Percentiles rank a stretch among this genome's conserved stretches.
These are phyloP conservation scores for Lepidonotus clava DNA, from an alignment of 2,888 invertebrate genomes.

Conservation along the genomic window DNA sequence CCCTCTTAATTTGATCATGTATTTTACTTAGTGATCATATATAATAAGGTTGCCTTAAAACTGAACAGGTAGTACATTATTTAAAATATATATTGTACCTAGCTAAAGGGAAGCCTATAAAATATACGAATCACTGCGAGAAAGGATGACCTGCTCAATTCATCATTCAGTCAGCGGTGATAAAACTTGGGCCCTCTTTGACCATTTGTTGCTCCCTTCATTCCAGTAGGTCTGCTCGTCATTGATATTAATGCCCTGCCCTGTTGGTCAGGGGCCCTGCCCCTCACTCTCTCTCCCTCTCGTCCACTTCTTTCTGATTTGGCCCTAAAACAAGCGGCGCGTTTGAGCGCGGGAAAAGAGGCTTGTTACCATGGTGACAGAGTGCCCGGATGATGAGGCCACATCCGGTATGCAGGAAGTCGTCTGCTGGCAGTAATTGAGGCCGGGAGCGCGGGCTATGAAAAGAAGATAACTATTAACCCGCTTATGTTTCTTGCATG, in stretches of 20 bases:
- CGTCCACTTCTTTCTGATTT: not conserved
- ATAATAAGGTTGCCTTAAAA: too few relatives aligned
- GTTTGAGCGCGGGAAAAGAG: not conserved
- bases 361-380: slow-evolving; percentile 43
- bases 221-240: too few relatives aligned
- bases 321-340: not conserved
- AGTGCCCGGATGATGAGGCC: slow-evolving; percentile 38
- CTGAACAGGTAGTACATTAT: too few relatives aligned
- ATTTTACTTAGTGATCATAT: too few relatives aligned
- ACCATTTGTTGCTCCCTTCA: too few relatives aligned
- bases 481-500: slow-evolving; percentile 46
- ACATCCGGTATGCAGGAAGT: slow-evolving; percentile 29
- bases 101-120: too few relatives aligned
- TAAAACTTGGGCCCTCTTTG: too few relatives aligned
- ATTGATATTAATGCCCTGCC: not conserved
- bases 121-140: too few relatives aligned
- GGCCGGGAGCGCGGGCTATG: not conserved
- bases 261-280: not conserved
- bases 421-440: not conserved
- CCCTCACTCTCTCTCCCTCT: not conserved
- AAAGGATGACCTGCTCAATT: too few relatives aligned
- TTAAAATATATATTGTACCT: too few relatives aligned
- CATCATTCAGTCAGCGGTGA: too few relatives aligned
- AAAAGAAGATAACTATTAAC: slow-evolving; percentile 46
- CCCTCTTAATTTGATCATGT: too few relatives aligned